These are phyloP conservation scores for Macrobrachium nipponense DNA, from an alignment of 1,140 invertebrate genomes.

Conservation along the genomic window DNA sequence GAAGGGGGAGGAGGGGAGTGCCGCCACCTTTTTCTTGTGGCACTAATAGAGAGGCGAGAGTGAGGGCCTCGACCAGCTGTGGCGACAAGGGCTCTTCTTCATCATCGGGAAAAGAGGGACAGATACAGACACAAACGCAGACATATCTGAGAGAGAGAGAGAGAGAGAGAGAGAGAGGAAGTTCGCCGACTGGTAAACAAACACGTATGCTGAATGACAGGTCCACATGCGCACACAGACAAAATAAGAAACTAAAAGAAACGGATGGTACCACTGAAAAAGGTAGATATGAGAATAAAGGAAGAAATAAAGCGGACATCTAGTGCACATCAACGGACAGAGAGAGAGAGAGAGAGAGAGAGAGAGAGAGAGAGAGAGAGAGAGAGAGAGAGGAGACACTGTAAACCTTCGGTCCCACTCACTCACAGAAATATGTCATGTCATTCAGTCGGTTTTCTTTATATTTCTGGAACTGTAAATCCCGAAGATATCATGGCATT, in stretches of 20 bases:
- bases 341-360: not conserved
- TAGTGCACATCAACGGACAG: not conserved
- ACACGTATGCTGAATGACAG: no score
- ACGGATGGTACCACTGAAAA: not conserved
- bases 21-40: constrained; percentile 12
- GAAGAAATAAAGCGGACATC: not conserved
- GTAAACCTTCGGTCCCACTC: no score
- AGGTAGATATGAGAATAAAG: not conserved
- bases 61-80: constrained; percentile 12
- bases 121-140: not conserved
- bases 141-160: not conserved
- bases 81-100: constrained; percentile 15
- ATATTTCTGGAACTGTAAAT: no score
- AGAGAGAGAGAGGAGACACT: not conserved
- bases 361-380: not conserved
- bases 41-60: constrained; percentile 13
- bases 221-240: no score
- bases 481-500: no score
- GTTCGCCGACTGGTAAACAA: no score
- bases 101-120: not conserved
- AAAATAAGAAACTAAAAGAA: not conserved
- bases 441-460: no score
- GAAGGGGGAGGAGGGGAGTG: not conserved
- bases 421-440: no score
- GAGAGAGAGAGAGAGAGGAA: not conserved